Percentiles rank a stretch among this genome's conserved stretches.
Conservation (phyloP, 2,797 vertebrate genomes). For the Alfaro cultratus region DNA sequence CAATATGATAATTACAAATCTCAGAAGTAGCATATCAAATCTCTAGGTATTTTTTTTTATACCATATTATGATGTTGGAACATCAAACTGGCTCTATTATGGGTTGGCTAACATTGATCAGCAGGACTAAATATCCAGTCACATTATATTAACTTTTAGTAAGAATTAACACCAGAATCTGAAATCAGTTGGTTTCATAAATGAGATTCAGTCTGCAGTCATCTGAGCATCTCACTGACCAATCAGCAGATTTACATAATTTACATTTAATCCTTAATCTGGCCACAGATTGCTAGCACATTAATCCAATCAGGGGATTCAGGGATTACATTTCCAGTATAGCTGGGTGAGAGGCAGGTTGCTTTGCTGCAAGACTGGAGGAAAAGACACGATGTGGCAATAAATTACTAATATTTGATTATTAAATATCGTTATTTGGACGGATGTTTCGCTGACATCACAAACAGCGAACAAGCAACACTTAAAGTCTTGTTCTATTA, state of each 20-base stretch:
- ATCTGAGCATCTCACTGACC: constrained; percentile 25
- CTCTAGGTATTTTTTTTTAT: neutral
- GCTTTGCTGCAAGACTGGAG: neutral
- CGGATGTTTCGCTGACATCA: neutral
- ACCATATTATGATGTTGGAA: too few relatives aligned
- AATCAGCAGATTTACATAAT: constrained; percentile 42
- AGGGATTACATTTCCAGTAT: constrained; percentile 64
- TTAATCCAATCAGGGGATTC: constrained; percentile 65
- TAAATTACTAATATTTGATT: neutral
- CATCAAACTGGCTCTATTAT: neutral
- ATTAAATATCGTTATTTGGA: neutral
- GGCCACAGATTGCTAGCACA: constrained; percentile 63
- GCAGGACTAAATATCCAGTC: neutral
- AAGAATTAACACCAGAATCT: neutral
- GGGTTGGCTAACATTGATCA: neutral
- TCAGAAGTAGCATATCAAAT: neutral
- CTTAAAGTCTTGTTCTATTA: too few relatives aligned
- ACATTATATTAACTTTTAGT: neutral
- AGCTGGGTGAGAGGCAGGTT: constrained; percentile 10
- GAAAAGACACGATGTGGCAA: neutral
- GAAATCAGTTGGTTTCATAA: neutral
- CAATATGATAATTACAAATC: neutral
- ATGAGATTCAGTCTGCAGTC: neutral
- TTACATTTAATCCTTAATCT: constrained; percentile 64
- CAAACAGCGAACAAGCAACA: neutral